These are phyloP conservation scores for Trisateles emortualis DNA, from an alignment of 2,888 invertebrate species.

Conservation along the genomic window DNA sequence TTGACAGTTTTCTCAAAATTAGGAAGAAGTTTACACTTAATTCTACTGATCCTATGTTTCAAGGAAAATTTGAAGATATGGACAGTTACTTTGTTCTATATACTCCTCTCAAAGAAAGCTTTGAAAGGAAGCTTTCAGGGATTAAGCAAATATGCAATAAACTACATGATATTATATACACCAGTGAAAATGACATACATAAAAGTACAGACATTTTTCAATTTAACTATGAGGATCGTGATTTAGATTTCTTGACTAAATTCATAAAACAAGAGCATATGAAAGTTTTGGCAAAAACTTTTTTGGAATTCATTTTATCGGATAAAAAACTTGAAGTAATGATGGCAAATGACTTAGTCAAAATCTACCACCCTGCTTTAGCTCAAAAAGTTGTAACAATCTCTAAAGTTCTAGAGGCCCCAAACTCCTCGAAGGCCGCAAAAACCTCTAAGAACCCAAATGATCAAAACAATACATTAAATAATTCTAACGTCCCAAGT, in stretches of 20 bases:
- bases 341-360: constrained; percentile 50
- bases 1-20: constrained; percentile 55
- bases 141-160: constrained; percentile 35
- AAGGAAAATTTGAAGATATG: constrained; percentile 43
- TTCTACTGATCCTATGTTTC: constrained; percentile 49
- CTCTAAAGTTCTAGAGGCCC: constrained; percentile 3
- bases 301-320: constrained; percentile 45
- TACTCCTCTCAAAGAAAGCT: constrained; percentile 50
- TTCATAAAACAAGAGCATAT: constrained; percentile 47
- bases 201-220: constrained; percentile 40
- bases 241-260: constrained; percentile 43
- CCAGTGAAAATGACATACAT: constrained; percentile 22
- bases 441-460: not conserved
- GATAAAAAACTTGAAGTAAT: constrained; percentile 44
- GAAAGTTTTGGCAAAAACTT: constrained; percentile 43
- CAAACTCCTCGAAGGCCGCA: not conserved
- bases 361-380: constrained; percentile 54
- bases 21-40: constrained; percentile 46
- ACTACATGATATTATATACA: constrained; percentile 46
- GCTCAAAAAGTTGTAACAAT: constrained; percentile 47
- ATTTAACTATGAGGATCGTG: constrained; percentile 42
- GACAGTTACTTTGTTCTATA: constrained; percentile 54
- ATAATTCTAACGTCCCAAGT: not conserved
- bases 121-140: constrained; percentile 34
- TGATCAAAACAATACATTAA: not conserved